These are phyloP conservation scores for Heliothis virescens DNA, from an alignment of 1,140 invertebrate genomes.

Conservation along the genomic window DNA sequence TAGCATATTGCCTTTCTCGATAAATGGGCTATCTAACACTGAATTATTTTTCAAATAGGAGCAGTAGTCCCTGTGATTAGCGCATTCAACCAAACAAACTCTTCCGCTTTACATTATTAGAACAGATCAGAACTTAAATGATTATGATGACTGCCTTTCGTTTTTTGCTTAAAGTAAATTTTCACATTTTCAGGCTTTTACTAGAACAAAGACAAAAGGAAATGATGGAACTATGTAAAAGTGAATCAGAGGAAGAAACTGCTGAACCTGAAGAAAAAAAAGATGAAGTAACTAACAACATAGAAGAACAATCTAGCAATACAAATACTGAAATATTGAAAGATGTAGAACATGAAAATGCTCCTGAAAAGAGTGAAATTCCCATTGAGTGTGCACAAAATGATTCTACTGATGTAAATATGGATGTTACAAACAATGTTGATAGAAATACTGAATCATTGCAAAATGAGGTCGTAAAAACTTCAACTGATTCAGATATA, in stretches of 20 bases:
- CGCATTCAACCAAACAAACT: too few species aligned
- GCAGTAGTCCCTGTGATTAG: too few species aligned
- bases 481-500: not conserved
- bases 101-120: too few species aligned
- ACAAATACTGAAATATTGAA: slow-evolving; percentile 26
- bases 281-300: slow-evolving; percentile 28
- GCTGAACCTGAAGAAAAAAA: slow-evolving; percentile 41
- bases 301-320: not conserved
- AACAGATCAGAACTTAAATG: too few species aligned
- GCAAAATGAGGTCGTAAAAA: not conserved
- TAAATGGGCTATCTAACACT: too few species aligned
- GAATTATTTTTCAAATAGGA: too few species aligned
- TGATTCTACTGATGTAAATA: slow-evolving; percentile 1
- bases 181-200: slow-evolving; percentile 77
- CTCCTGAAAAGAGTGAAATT: slow-evolving; percentile 34
- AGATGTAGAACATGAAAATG: slow-evolving; percentile 11
- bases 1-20: too few species aligned
- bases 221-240: slow-evolving; percentile 88
- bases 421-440: not conserved
- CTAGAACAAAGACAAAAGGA: slow-evolving; percentile 87
- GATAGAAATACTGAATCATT: not conserved
- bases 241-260: slow-evolving; percentile 84
- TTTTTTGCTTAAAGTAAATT: not conserved
- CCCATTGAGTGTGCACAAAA: slow-evolving; percentile 37
- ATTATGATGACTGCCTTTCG: not conserved